Base-by-base conservation (phyloP, 2,113 vertebrate genomes). In the Macrotis lagotis region DNA sequence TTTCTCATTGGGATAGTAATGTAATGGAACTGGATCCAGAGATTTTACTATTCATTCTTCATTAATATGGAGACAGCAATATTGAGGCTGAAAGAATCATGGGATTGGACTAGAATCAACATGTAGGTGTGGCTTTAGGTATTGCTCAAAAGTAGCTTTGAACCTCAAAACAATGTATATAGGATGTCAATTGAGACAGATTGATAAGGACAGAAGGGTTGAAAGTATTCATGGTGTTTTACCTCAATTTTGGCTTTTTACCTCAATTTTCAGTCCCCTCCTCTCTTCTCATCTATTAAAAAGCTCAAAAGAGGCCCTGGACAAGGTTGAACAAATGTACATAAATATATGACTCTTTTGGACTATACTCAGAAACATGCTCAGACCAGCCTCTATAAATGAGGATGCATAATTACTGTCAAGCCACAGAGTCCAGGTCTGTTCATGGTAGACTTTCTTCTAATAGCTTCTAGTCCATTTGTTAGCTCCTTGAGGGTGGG, bases 211-310 rank as follows among this genome's bases (percentile, higher is more conserved):
- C 48, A 2, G 25, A 89, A 59, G 95, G 83, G 19, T 88, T 53
- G 91, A 92, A 93, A 83, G 90, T 92, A 22, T 88, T 93, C 89
- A 91, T 50, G 91, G 92, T 44, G 50, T 47, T 31, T 48, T 44
- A 16, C 37, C 8, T n/a, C 48, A 48, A 24, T 11, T 2, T 59
- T 93, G n/a, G 92, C 48, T 51, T 47, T 31, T 48, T 44, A 16
- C 37, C 8, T n/a, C 48, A 48, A 24, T 11, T 2, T 59, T 93
- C 25, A 26, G 26, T 25, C 94, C 49, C 91, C 31, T 31, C 88
- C 90, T 47, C 49, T 51, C 89, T 92, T 92, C 59, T 88, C 14
- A 14, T 19, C 37, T 2, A 90, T 25, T 48, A 51, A 37, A 90
- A 91, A 16, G 50, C 14, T 48, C 47, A 74, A 50, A 50, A 53